Base-by-base conservation (phyloP, 2,797 vertebrate genomes). In the Chaetophractus vellerosus region DNA sequence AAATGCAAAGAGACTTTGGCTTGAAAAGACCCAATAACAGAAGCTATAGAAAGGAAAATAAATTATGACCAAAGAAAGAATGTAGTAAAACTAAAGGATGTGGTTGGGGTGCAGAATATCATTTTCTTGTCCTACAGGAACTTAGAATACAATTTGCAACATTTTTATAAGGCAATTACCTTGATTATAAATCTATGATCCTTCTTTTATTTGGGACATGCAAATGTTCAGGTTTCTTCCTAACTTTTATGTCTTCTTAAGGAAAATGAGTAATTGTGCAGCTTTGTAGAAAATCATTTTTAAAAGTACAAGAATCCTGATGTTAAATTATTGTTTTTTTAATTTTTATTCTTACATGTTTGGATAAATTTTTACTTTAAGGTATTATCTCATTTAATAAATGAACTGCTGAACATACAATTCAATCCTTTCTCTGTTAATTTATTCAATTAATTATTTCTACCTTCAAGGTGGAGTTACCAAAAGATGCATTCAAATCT, bases 381-480 rank as follows among this genome's bases (percentile, higher is more conserved):
- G 6, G 11, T 24, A 71, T 63, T 36, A 45, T 63, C 6, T 45
- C 57, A 88, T 59, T 96, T 91, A 79, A 80, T 79, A 87, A 90
- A 48, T 66, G 45, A 93, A 57, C n/a, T 57, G 91, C 7, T 50
- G n/a, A 88, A 94, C 59, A 86, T 71, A 96, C 74, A 48, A 59
- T 87, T 61, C 2, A 86, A 86, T 52, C n/a, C 71, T 68, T 94
- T 79, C 31, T 90, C 59, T 86, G 21, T 82, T 69, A 78, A 75
- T 33, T 63, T 93, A 90, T 33, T 87, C 61, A 87, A 90, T 48
- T 64, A 78, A 71, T 85, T 90, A 87, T 38, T 83, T 95, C 72
- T 78, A 59, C 24, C 14, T 84, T 82, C 28, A 66, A 74, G 52
- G 26, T 18, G 24, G 24, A 68, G 36, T 92, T 92, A 82, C 33